Evolutionary conservation across 2,888 invertebrate genomes (phyloP).

Genomic region (Mycogona germanica): DNA sequence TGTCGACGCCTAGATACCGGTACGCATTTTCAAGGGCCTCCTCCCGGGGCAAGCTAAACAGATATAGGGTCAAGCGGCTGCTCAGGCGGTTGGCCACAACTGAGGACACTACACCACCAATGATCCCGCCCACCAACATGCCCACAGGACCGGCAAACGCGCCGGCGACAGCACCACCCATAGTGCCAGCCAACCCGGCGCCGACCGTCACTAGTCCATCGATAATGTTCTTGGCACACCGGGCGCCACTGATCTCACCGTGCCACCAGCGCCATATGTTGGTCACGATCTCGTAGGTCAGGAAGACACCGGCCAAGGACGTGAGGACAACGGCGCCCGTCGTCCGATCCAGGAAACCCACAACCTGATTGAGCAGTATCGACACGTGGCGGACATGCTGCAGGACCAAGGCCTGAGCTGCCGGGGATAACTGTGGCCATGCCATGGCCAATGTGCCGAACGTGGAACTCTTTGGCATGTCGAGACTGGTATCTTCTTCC

Average conservation of each 20-base stretch:
- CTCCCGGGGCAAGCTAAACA: background rate
- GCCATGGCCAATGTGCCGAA: background rate
- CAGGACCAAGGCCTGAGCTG: background rate
- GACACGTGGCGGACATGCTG: slow-evolving; percentile 1
- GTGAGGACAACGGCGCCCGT: slow-evolving; percentile 4
- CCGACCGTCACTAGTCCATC: background rate
- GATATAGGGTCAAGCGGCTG: background rate
- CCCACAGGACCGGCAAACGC: background rate
- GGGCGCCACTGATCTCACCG: background rate
- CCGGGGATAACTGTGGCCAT: background rate
- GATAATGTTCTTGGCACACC: background rate
- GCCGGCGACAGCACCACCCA: background rate
- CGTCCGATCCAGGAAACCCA: background rate
- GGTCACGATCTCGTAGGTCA: background rate
- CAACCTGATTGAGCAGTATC: no score
- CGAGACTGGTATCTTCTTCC: background rate
- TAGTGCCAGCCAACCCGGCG: background rate
- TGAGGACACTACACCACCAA: background rate
- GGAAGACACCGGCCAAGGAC: background rate
- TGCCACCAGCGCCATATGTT: slow-evolving; percentile 1
- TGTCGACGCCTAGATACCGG: background rate
- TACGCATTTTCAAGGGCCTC: slow-evolving; percentile 8
- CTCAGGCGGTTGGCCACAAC: background rate
- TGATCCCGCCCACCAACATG: background rate
- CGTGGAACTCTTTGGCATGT: background rate